Base-by-base conservation (phyloP, 2,797 vertebrate genomes). In the Schizothorax lantsangensis region DNA sequence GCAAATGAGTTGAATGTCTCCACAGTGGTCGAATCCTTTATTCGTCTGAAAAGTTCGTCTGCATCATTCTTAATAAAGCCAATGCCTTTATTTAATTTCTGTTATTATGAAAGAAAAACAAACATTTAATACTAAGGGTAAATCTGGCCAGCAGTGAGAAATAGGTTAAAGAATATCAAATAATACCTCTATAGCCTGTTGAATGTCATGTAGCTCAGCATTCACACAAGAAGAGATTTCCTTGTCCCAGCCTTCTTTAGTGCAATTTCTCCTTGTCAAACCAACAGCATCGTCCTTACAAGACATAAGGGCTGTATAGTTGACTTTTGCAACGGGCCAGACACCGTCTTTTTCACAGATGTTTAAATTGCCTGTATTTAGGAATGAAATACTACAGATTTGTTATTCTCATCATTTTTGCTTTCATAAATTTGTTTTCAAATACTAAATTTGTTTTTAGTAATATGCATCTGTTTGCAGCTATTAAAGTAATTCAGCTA, bases 251-350 rank as follows among this genome's bases (percentile, higher is more conserved):
- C n/a, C n/a, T n/a, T n/a, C n/a, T n/a, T n/a, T n/a, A n/a, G n/a
- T n/a, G n/a, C n/a, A n/a, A n/a, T n/a, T n/a, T n/a, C n/a, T n/a
- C n/a, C n/a, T n/a, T n/a, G n/a, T 33, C 1, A 26, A 2, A 15
- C 92, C 92, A 49, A 78, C 21, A 64, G 10, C 36, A n/a, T n/a
- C n/a, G n/a, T n/a, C n/a, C n/a, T n/a, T n/a, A n/a, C n/a, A n/a
- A n/a, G n/a, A n/a, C n/a, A n/a, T n/a, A n/a, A n/a, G n/a, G n/a
- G n/a, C n/a, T n/a, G n/a, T n/a, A n/a, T n/a, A n/a, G n/a, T n/a
- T n/a, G n/a, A n/a, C n/a, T n/a, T 91, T 95, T 84, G 93, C 85
- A 0, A 64, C 3, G 30, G 7, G 2, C 95, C 95, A 96, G 0
- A 0, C 17, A 2, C 0, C 6, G 0, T 89, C 54, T 3, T 0